phyloP scores from a whole-genome alignment of 2,113 vertebrate species.

The Smithornis capensis region DNA sequence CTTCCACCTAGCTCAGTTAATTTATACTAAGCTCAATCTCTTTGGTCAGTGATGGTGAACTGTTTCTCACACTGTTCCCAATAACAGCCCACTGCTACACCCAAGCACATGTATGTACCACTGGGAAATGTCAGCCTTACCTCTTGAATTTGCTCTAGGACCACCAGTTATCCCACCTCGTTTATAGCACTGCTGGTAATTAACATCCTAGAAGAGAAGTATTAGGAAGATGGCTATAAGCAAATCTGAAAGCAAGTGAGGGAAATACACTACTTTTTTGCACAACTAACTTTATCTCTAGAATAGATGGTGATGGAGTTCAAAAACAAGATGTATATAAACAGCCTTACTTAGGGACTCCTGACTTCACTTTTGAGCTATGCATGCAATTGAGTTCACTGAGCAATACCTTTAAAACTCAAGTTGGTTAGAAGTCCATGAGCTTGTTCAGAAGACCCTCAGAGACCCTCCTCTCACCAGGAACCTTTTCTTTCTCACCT shows the following conservation, averaged over 20 bases:
- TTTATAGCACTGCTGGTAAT: slow-evolving; percentile 84
- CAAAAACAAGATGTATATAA: background rate
- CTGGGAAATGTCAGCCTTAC: slow-evolving; percentile 67
- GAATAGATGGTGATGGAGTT: background rate
- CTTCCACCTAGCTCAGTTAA: background rate
- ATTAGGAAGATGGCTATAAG: background rate
- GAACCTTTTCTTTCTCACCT: background rate
- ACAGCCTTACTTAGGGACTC: background rate
- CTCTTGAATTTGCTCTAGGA: slow-evolving; percentile 79
- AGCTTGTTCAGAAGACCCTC: background rate
- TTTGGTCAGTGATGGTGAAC: background rate
- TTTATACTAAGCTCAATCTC: background rate
- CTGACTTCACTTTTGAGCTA: background rate
- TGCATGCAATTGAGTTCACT: background rate
- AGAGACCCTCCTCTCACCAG: background rate
- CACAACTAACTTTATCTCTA: background rate
- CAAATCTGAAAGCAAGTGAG: background rate
- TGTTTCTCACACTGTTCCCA: background rate
- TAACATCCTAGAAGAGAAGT: slow-evolving; percentile 77
- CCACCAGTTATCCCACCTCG: slow-evolving; percentile 72
- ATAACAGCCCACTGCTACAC: background rate
- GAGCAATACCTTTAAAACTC: background rate
- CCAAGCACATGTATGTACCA: background rate
- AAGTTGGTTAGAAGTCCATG: background rate
- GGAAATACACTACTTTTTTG: background rate